Evolutionary conservation across 1,140 invertebrate genomes (phyloP).

Genomic region (Pantala flavescens): DNA sequence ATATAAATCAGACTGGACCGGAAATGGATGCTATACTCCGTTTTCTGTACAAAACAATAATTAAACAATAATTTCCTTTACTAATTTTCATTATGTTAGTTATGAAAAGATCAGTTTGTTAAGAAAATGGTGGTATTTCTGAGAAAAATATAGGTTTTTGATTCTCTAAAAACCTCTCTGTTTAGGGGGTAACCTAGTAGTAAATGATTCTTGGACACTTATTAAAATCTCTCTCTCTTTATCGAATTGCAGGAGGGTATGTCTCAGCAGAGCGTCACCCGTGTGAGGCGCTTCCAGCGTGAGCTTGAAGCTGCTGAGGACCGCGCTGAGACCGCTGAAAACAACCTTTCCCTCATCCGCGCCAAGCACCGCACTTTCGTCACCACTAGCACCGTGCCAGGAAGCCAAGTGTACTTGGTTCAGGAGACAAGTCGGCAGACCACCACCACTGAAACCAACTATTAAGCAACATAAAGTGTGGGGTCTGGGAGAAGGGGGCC

Average conservation of each 20-base stretch:
- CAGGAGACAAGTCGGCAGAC: constrained; percentile 51
- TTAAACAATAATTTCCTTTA: no score
- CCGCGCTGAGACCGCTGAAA: constrained; percentile 87
- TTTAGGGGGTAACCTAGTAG: no score
- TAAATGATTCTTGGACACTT: no score
- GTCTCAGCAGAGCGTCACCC: constrained; percentile 83
- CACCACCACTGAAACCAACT: constrained; percentile 21
- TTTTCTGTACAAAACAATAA: no score
- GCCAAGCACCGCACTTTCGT: constrained; percentile 94
- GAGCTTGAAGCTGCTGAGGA: constrained; percentile 94
- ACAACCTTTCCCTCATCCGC: constrained; percentile 83
- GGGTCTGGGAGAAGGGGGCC: neutral
- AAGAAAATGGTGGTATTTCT: no score
- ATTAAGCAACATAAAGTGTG: neutral
- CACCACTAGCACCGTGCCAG: constrained; percentile 75
- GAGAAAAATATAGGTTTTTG: no score
- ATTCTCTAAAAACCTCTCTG: no score
- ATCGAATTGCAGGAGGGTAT: constrained; percentile 67
- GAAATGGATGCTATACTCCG: no score
- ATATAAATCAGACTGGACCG: no score
- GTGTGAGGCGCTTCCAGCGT: constrained; percentile 93
- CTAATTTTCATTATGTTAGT: no score
- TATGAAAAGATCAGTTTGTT: no score
- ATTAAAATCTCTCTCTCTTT: no score
- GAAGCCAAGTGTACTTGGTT: constrained; percentile 76